A percentile compares a stretch with the other conserved stretches of the same genome.
phyloP scores from a whole-genome alignment of 1,140 invertebrate species.

The Leptinotarsa defecta region DNA sequence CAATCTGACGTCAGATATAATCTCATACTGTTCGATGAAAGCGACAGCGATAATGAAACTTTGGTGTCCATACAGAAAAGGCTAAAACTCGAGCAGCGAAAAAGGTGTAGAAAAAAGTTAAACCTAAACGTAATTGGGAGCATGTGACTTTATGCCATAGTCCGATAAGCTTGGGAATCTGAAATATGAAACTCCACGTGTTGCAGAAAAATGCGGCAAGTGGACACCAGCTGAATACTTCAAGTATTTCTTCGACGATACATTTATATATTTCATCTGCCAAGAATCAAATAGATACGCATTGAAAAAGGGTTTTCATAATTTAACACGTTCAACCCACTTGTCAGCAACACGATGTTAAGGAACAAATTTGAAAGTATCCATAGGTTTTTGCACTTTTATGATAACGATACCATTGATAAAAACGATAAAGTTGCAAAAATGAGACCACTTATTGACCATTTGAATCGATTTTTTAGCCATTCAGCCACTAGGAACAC shows the following conservation, averaged over 20 bases:
- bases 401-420: constrained; percentile 23
- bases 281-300: neutral
- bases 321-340: constrained; percentile 20
- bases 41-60: neutral
- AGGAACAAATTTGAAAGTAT: constrained; percentile 30
- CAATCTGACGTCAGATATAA: neutral
- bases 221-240: neutral
- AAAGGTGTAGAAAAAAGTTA: neutral
- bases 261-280: neutral
- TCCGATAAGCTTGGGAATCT: neutral
- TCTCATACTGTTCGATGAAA: neutral
- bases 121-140: constrained; percentile 10
- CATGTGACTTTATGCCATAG: neutral
- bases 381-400: constrained; percentile 25
- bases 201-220: neutral
- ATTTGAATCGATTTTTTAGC: neutral
- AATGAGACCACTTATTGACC: constrained; percentile 27
- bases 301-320: neutral
- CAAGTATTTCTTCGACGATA: neutral
- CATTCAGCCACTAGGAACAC: constrained; percentile 20
- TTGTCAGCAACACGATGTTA: constrained; percentile 25
- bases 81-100: constrained; percentile 14
- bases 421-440: constrained; percentile 22
- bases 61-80: constrained; percentile 11
- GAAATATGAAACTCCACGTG: neutral